These are phyloP conservation scores for Romanogobio albipinnatus DNA, from an alignment of 2,113 vertebrate species.

Conservation along the genomic window DNA sequence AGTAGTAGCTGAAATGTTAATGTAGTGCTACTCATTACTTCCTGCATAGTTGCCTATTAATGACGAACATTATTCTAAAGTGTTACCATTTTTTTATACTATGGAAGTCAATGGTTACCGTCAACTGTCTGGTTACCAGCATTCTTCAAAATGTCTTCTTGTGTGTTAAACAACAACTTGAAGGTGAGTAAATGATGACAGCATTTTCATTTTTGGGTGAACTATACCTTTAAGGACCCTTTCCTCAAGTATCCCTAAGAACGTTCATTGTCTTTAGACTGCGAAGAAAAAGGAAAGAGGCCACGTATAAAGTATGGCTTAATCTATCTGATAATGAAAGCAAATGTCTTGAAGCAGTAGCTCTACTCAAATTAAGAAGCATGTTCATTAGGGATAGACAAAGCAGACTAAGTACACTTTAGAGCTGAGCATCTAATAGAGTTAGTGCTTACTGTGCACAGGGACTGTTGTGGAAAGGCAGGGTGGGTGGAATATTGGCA, in stretches of 20 bases:
- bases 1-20: too few relatives aligned
- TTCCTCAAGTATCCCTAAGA: not conserved
- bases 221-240: not conserved
- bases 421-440: conserved; percentile 70
- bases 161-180: too few relatives aligned
- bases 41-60: too few relatives aligned
- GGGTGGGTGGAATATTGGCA: conserved; percentile 64
- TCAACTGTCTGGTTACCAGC: too few relatives aligned
- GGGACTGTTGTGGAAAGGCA: conserved; percentile 47
- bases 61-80: too few relatives aligned
- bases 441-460: conserved; percentile 70
- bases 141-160: too few relatives aligned
- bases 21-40: too few relatives aligned
- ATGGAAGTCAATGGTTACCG: too few relatives aligned
- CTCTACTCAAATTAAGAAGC: conserved; percentile 48
- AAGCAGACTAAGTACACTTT: conserved; percentile 46
- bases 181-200: too few relatives aligned
- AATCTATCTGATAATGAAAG: conserved; percentile 56
- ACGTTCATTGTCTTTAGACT: not conserved
- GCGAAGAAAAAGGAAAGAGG: conserved; percentile 13
- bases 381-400: conserved; percentile 50
- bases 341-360: conserved; percentile 51
- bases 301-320: conserved; percentile 37
- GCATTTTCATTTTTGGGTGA: not conserved
- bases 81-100: too few relatives aligned